These are phyloP conservation scores for Catalaphyllia jardinei DNA, from an alignment of 64 coral and sea anemone genomes.

Conservation along the genomic window DNA sequence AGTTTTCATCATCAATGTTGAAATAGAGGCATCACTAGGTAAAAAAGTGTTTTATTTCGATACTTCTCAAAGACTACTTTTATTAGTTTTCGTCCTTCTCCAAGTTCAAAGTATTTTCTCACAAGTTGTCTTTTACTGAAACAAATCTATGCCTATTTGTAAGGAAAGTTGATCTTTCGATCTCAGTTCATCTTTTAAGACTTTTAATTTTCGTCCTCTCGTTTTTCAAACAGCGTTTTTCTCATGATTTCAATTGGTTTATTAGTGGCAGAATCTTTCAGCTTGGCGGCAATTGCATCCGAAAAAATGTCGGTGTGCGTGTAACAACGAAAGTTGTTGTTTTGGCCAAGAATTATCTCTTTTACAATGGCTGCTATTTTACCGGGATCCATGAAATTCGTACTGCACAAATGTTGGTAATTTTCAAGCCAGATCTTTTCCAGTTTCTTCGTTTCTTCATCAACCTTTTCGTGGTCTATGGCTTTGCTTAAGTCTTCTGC, in stretches of 20 bases:
- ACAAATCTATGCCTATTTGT: no score
- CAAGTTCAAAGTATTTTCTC: no score
- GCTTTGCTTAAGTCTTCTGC: slow-evolving; percentile 13
- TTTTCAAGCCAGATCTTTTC: no score
- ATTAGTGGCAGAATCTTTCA: not conserved
- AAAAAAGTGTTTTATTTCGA: no score
- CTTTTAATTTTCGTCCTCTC: not conserved
- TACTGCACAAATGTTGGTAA: no score
- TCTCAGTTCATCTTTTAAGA: not conserved
- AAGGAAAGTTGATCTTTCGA: no score
- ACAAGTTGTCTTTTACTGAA: no score
- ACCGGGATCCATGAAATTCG: not conserved
- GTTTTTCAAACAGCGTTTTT: not conserved
- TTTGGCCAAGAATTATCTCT: slow-evolving; percentile 1
- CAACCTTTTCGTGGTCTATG: slow-evolving; percentile 31
- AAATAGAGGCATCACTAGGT: no score
- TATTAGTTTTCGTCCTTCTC: no score
- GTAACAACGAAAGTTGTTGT: not conserved
- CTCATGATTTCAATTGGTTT: not conserved
- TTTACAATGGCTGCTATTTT: not conserved
- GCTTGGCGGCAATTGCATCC: not conserved
- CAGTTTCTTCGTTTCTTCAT: slow-evolving; percentile 23
- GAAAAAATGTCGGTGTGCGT: not conserved
- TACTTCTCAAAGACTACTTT: no score
- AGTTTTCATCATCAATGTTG: no score